phyloP scores from a whole-genome alignment of 2,888 invertebrate species.

The Orgyia antiqua region DNA sequence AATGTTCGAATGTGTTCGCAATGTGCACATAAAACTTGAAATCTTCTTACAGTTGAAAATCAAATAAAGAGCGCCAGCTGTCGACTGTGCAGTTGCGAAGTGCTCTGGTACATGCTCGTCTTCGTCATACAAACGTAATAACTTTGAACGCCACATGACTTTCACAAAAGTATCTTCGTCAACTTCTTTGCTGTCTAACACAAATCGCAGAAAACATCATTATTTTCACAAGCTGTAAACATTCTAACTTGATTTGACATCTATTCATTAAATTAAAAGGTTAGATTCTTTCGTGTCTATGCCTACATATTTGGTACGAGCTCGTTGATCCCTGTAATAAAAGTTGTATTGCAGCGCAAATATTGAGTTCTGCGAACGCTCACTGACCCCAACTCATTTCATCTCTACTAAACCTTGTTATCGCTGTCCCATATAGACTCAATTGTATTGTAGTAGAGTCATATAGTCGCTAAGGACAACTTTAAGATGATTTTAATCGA shows the following conservation, averaged over 20 bases:
- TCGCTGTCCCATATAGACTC: too few species aligned
- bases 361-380: too few species aligned
- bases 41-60: conserved; percentile 54
- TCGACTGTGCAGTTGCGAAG: conserved; percentile 54
- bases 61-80: conserved; percentile 66
- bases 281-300: conserved; percentile 31
- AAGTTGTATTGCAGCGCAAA: too few species aligned
- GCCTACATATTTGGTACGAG: too few species aligned
- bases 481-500: too few species aligned
- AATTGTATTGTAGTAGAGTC: too few species aligned
- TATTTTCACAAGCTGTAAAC: conserved; percentile 26
- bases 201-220: conserved; percentile 25
- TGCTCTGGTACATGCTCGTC: conserved; percentile 47
- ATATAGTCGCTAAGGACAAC: too few species aligned
- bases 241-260: conserved; percentile 34
- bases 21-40: conserved; percentile 50
- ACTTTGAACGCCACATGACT: conserved; percentile 37
- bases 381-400: too few species aligned
- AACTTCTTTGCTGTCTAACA: conserved; percentile 19
- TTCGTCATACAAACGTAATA: conserved; percentile 52
- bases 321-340: too few species aligned
- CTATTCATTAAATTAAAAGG: conserved; percentile 42
- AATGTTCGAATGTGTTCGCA: conserved; percentile 33
- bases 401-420: too few species aligned
- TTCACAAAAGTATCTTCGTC: conserved; percentile 34